Evolutionary conservation across 2,797 vertebrate species (phyloP).

Genomic region (Sorex maritimensis): DNA sequence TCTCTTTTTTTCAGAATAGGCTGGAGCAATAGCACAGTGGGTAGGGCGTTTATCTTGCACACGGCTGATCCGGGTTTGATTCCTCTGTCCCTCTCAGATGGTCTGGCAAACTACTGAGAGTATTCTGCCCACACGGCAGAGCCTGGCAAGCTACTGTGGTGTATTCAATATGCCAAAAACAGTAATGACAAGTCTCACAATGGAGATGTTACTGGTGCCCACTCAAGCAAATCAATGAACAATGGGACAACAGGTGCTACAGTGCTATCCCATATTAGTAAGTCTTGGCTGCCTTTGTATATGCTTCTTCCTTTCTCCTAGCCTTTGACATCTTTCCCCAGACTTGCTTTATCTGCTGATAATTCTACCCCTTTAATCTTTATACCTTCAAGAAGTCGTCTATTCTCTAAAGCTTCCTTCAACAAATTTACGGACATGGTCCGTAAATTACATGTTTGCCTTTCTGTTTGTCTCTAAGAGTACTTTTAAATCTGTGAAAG

Average conservation of each 20-base stretch:
- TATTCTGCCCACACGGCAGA: no score
- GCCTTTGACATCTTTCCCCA: not conserved
- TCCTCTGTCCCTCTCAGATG: no score
- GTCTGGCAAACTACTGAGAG: no score
- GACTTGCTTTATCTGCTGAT: not conserved
- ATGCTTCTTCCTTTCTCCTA: not conserved
- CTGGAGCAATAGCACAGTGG: no score
- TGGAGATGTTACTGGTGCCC: no score
- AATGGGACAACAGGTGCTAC: not conserved
- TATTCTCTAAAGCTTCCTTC: not conserved
- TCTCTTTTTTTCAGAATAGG: not conserved
- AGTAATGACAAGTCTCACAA: no score
- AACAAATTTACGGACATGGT: not conserved
- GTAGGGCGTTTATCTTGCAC: no score
- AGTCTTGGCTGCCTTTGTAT: not conserved
- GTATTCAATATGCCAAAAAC: no score
- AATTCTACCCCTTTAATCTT: not conserved
- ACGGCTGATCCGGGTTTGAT: no score
- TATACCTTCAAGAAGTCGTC: not conserved
- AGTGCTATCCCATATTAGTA: not conserved
- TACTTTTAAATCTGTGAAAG: not conserved
- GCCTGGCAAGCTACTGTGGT: no score
- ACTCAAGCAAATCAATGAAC: not conserved
- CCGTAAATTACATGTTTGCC: not conserved
- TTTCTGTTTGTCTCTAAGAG: not conserved